phyloP scores from a whole-genome alignment of 2,888 invertebrate species.

The Tridacna crocea region DNA sequence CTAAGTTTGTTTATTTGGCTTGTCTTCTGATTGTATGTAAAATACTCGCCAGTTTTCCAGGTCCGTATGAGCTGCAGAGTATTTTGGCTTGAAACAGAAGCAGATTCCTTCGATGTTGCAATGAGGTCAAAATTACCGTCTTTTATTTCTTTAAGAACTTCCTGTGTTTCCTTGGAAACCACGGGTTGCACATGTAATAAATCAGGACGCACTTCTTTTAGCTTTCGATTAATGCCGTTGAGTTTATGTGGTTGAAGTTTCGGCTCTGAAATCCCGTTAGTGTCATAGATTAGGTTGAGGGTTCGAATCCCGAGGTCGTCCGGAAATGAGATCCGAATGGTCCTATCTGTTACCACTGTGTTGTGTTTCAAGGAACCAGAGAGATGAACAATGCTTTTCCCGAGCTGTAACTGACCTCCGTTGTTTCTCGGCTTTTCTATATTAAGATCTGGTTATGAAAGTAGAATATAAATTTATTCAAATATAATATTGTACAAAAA shows the following conservation, averaged over 20 bases:
- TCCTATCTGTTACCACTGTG: conserved; percentile 45
- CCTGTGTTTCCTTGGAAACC: conserved; percentile 26
- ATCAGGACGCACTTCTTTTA: conserved; percentile 41
- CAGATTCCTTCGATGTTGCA: conserved; percentile 31
- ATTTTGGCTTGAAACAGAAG: not conserved
- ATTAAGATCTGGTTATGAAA: not conserved
- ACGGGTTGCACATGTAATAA: conserved; percentile 46
- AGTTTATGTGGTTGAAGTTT: conserved; percentile 30
- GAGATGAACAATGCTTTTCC: conserved; percentile 43
- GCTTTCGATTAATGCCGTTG: conserved; percentile 38
- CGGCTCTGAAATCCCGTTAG: conserved; percentile 28
- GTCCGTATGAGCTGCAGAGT: conserved; percentile 5
- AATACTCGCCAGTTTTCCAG: conserved; percentile 52
- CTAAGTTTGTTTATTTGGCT: conserved; percentile 42
- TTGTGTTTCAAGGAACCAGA: conserved; percentile 37
- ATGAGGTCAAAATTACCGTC: conserved; percentile 55
- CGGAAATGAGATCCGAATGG: conserved; percentile 46
- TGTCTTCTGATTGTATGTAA: conserved; percentile 45
- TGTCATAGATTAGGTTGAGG: conserved; percentile 51
- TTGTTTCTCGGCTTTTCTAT: conserved; percentile 14
- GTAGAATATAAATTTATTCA: too few relatives aligned
- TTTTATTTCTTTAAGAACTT: conserved; percentile 41
- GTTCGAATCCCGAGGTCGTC: conserved; percentile 34
- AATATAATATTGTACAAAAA: too few relatives aligned
- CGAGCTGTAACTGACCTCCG: conserved; percentile 28